A percentile compares a stretch with the other conserved stretches of the same genome.
Evolutionary conservation across 2,113 vertebrate species (phyloP).

Genomic region (Chlorodrepanis virens): DNA sequence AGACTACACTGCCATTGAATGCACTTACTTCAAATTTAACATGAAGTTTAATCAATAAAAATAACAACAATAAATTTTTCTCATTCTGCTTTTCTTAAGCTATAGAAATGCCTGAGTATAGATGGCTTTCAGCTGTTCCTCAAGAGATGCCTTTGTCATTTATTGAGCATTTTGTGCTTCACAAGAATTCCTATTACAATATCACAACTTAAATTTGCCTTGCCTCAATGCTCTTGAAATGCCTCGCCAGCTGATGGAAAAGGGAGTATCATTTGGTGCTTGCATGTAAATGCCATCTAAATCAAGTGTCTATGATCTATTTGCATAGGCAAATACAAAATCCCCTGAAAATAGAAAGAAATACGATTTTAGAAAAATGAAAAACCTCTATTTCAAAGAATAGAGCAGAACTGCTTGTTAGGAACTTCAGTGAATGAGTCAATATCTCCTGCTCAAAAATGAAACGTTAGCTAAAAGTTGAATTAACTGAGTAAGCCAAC

Average conservation of each 20-base stretch:
- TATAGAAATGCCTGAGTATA: not conserved
- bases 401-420: not conserved
- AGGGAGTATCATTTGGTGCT: not conserved
- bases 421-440: not conserved
- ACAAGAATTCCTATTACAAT: not conserved
- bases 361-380: not conserved
- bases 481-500: not conserved
- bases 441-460: not conserved
- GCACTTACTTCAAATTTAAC: slow-evolving; percentile 3
- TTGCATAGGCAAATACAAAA: not conserved
- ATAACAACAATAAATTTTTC: not conserved
- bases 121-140: not conserved
- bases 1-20: not conserved
- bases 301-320: not conserved
- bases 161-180: not conserved
- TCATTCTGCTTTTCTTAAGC: not conserved
- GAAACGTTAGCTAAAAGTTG: not conserved
- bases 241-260: not conserved
- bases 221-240: not conserved
- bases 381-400: not conserved
- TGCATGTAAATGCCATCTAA: not conserved
- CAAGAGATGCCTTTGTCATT: not conserved
- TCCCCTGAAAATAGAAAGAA: not conserved
- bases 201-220: not conserved
- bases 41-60: slow-evolving; percentile 49